These are phyloP conservation scores for Neoarius graeffei DNA, from an alignment of 2,113 vertebrate genomes.

Conservation along the genomic window DNA sequence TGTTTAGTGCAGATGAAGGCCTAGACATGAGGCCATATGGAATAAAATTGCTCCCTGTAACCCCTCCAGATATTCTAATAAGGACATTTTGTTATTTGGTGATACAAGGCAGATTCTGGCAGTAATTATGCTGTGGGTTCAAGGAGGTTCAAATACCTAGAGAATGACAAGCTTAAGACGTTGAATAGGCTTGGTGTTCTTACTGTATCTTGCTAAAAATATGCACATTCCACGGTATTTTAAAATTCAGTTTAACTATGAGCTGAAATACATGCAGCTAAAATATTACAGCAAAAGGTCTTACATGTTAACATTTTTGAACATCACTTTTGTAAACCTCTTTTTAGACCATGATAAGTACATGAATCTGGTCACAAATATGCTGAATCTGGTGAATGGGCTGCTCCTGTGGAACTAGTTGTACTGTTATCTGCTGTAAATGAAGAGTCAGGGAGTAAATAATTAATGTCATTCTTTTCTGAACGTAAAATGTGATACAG, in stretches of 20 bases:
- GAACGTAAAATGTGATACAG: conserved; percentile 55
- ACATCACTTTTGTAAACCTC: not conserved
- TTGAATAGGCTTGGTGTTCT: not conserved
- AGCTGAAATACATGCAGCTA: not conserved
- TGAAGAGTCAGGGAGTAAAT: conserved; percentile 58
- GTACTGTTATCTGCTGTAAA: conserved; percentile 59
- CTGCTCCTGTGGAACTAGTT: conserved; percentile 19
- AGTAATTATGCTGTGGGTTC: conserved; percentile 62
- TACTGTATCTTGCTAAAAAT: not conserved
- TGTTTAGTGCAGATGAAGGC: conserved; percentile 67
- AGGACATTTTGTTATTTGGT: conserved; percentile 50
- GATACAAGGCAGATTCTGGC: conserved; percentile 49
- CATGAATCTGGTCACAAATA: not conserved
- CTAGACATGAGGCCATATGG: conserved; percentile 60
- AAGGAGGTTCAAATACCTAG: conserved; percentile 17
- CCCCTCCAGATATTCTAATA: conserved; percentile 64
- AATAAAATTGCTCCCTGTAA: conserved; percentile 58
- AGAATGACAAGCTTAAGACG: conserved; percentile 19
- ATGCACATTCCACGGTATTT: not conserved
- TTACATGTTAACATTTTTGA: not conserved
- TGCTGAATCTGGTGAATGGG: conserved; percentile 15
- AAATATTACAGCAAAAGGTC: not conserved
- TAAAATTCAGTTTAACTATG: not conserved
- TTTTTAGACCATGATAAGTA: not conserved
- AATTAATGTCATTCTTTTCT: conserved; percentile 47